Evolutionary conservation across 1,140 invertebrate genomes (phyloP), one percentile per base, ranked within the genome.

Genomic region (Cyrtorhinus lividipennis): DNA sequence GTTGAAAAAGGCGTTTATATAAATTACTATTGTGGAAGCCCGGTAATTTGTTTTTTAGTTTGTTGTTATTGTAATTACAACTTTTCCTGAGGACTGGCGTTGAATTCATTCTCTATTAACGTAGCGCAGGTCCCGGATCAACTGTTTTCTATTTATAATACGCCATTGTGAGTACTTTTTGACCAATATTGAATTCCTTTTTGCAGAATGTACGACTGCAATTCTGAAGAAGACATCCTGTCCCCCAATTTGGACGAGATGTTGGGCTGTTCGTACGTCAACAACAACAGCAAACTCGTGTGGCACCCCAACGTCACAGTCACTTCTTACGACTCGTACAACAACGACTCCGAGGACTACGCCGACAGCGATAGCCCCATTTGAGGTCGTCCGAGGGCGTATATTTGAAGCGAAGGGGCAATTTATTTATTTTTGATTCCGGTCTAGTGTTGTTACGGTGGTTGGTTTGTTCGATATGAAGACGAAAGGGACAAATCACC

Each of bases 231-330:
- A 60, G 81, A 83, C 66, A 76, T 80, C 63, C 71, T 83, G 23
- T 81, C 80, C 44, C 80, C 80, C 24, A 80, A 82, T 68, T 66
- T 83, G 65, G 81, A 83, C 69, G 77, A 79, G n/a, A 75, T 80
- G 61, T 74, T 80, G 46, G 65, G 62, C 15, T 13, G 63, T 15
- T 53, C 53, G 45, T 61, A 45, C 59, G 64, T 62, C n/a, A 64
- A 64, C 27, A 62, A 65, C 56, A 67, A 66, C 22, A 58, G 53
- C 15, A 64, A 64, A 26, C 45, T 57, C 10, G 53, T 25, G 30
- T 62, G 60, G 61, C 64, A 65, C n/a, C 61, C 59, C 13, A 60
- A 64, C 18, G 62, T 60, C 45, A 62, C 61, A 0, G 62, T 64
- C 12, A 62, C 64, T 5, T 53, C 48, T 1, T 57, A 48, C 30